Conservation (phyloP, 2,888 invertebrate species). For the Agonopterix alstromeriana region DNA sequence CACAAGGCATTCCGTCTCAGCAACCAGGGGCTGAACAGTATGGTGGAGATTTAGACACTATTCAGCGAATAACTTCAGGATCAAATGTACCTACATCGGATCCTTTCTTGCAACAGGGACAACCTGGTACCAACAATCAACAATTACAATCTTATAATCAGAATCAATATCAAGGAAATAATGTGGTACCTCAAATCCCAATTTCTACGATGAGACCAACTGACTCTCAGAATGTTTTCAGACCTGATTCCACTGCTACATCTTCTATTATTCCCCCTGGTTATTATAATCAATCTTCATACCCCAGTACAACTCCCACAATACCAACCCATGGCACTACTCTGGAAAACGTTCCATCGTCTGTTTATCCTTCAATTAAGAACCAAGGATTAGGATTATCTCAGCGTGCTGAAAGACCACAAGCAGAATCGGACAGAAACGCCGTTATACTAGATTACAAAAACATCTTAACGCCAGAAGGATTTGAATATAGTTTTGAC, state of each 20-base stretch:
- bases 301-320: conserved; percentile 2
- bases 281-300: neutral
- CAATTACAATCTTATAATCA: neutral
- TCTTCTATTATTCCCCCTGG: conserved; percentile 2
- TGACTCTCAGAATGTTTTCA: neutral
- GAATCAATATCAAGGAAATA: neutral
- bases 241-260: neutral
- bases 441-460: conserved; percentile 48
- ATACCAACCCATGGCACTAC: conserved; percentile 1
- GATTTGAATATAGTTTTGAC: conserved; percentile 49
- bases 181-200: neutral
- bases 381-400: neutral
- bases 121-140: neutral
- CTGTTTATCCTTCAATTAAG: neutral
- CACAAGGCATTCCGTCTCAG: neutral
- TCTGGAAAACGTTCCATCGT: neutral
- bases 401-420: conserved; percentile 28
- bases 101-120: neutral
- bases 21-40: neutral
- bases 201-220: neutral
- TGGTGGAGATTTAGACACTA: neutral
- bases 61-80: neutral
- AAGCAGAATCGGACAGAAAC: conserved; percentile 39
- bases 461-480: conserved; percentile 39
- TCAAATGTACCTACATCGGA: neutral